phyloP scores from a whole-genome alignment of 2,888 invertebrate species.

The Nasonovia ribisnigri region DNA sequence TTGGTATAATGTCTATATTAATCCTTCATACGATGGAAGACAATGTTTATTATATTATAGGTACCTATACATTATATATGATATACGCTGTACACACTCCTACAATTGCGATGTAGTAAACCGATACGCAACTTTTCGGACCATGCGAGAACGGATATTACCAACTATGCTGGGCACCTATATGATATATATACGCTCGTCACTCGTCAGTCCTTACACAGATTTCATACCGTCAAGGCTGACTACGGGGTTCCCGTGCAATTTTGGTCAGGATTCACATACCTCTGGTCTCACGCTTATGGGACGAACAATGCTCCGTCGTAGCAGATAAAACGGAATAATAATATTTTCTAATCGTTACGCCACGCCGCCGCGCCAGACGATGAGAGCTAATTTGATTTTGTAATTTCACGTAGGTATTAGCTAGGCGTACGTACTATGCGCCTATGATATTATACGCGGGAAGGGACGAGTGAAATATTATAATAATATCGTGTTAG shows the following conservation, averaged over 20 bases:
- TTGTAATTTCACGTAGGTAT: not conserved
- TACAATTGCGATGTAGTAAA: conserved; percentile 8
- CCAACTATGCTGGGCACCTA: not conserved
- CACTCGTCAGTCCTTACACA: not conserved
- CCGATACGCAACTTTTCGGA: conserved; percentile 38
- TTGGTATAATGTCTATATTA: not conserved
- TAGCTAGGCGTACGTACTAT: not conserved
- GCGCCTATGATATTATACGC: not conserved
- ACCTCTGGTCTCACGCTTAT: conserved; percentile 53
- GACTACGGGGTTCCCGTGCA: conserved; percentile 53
- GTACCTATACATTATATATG: not conserved
- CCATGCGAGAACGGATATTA: conserved; percentile 14
- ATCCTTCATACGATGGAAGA: not conserved
- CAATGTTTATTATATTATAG: not conserved
- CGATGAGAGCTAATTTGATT: conserved; percentile 24
- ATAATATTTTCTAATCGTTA: conserved; percentile 34
- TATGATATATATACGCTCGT: not conserved
- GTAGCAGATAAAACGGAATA: conserved; percentile 10
- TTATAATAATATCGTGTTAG: not conserved
- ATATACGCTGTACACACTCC: not conserved
- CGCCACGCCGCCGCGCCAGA: not conserved
- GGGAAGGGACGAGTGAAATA: not conserved
- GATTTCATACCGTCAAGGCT: conserved; percentile 38
- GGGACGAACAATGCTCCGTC: conserved; percentile 34
- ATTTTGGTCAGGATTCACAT: conserved; percentile 60